Base-by-base conservation (phyloP, 2,888 invertebrate genomes). In the Papilio elwesi region DNA sequence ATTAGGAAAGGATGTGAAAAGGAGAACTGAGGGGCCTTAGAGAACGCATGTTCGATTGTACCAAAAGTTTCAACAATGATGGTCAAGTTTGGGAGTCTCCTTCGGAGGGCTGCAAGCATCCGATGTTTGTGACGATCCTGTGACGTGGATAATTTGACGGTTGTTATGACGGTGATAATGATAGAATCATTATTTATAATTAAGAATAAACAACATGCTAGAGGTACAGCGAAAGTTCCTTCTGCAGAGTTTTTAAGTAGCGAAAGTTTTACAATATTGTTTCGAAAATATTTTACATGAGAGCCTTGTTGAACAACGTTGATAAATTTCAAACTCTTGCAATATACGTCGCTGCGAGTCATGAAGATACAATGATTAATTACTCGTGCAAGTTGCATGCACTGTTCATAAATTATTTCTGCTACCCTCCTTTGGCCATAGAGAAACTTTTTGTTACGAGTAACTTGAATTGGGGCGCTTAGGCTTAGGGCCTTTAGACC, bases 241-340 rank as follows among this genome's bases (percentile, higher is more conserved):
- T 16, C n/a, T 13, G n/a, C 36, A 13, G 26, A 68, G 48, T 66
- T 66, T 52, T 53, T 43, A 66, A 66, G 52, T 53, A 38, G 38
- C 1, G 6, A 57, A 59, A 59, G 36, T 59, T 59, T 38, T 12
- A 59, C 57, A 36, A 59, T 59, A 59, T 59, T 59, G 57, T 59
- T 59, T 59, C 6, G 57, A n/a, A 0, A 59, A 57, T 36, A 38
- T 59, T 59, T 55, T 55, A 11, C 55, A n/a, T 36, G n/a, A 13
- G 38, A 38, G 57, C n/a, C 36, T 36, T 59, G 57, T 59, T 55
- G 4, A 55, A 59, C 38, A 59, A 59, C 13, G 57, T 59, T 59
- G 57, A 59, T 59, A 59, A 59, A 59, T 59, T 59, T 59, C 57
- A 59, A 59, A 59, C 38, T 59, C 57, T 59, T 26, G 12, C 57